Evolutionary conservation across 2,797 vertebrate genomes (phyloP).

Genomic region (Xenops minutus): DNA sequence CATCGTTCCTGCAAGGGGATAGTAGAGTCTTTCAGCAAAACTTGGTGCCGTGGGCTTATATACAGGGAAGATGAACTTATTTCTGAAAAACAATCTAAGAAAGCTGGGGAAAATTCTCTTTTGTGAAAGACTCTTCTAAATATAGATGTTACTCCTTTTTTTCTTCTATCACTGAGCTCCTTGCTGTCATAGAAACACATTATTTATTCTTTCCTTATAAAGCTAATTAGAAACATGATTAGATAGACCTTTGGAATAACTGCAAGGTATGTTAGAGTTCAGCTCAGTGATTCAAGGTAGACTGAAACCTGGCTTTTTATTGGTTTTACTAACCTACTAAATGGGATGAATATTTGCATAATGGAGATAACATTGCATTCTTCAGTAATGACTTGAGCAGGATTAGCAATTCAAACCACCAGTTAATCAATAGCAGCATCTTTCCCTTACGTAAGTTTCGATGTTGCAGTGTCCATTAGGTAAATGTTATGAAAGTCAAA

Average conservation of each 20-base stretch:
- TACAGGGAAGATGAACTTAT: neutral
- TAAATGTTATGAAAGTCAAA: neutral
- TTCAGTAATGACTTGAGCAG: neutral
- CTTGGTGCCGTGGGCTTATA: neutral
- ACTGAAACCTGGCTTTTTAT: neutral
- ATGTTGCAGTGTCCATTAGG: neutral
- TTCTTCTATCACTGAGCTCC: neutral
- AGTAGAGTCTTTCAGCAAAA: neutral
- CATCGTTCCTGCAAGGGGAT: neutral
- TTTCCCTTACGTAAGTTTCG: neutral
- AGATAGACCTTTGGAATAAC: constrained; percentile 9
- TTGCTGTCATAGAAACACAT: constrained; percentile 57
- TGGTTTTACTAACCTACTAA: neutral
- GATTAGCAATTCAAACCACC: neutral
- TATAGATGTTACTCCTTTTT: neutral
- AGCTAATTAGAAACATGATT: constrained; percentile 23
- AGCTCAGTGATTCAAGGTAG: neutral
- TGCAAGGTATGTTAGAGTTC: constrained; percentile 2
- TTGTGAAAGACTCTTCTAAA: constrained; percentile 28
- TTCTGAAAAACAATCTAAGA: constrained; percentile 13
- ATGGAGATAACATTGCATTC: neutral
- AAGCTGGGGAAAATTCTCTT: neutral
- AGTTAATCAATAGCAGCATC: neutral
- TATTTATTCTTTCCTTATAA: constrained; percentile 12
- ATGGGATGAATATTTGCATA: neutral